phyloP scores from a whole-genome alignment of 2,888 invertebrate genomes.

The Athripsodes cinereus region DNA sequence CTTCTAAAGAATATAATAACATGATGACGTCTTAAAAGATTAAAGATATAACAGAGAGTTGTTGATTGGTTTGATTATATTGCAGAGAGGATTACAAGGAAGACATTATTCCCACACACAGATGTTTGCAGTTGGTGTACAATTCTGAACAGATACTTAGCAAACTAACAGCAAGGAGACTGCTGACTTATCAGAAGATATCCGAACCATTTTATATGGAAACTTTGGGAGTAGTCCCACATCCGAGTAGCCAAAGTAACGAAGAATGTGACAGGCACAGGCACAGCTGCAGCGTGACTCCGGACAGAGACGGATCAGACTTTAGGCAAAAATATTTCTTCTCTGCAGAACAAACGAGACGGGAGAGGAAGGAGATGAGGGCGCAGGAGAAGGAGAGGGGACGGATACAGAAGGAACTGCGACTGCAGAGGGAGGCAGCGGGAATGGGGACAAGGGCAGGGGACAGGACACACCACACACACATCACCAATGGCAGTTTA shows the following conservation, averaged over 20 bases:
- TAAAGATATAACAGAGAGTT: too few relatives aligned
- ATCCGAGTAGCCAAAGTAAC: too few relatives aligned
- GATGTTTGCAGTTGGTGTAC: conserved; percentile 66
- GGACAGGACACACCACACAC: background rate
- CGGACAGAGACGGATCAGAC: conserved; percentile 37
- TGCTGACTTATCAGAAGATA: conserved; percentile 81
- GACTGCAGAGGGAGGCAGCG: conserved; percentile 4
- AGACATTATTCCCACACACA: conserved; percentile 71
- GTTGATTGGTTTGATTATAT: too few relatives aligned
- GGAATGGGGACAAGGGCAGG: background rate
- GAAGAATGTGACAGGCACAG: too few relatives aligned
- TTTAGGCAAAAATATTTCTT: conserved; percentile 67
- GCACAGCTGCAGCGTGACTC: too few relatives aligned
- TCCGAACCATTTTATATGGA: conserved; percentile 48
- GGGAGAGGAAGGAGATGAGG: conserved; percentile 44
- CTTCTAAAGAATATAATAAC: too few relatives aligned
- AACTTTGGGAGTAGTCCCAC: background rate
- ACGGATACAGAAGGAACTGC: conserved; percentile 16
- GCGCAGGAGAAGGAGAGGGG: conserved; percentile 17
- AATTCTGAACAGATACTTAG: conserved; percentile 89
- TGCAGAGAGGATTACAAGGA: conserved; percentile 66
- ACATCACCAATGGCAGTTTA: too few relatives aligned
- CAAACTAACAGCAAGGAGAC: conserved; percentile 69
- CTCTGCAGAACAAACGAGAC: conserved; percentile 58
- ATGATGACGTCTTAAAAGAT: too few relatives aligned